Evolutionary conservation across 2,113 vertebrate species (phyloP), one percentile per base, ranked within the genome.

Genomic region (Heloderma charlesbogerti): DNA sequence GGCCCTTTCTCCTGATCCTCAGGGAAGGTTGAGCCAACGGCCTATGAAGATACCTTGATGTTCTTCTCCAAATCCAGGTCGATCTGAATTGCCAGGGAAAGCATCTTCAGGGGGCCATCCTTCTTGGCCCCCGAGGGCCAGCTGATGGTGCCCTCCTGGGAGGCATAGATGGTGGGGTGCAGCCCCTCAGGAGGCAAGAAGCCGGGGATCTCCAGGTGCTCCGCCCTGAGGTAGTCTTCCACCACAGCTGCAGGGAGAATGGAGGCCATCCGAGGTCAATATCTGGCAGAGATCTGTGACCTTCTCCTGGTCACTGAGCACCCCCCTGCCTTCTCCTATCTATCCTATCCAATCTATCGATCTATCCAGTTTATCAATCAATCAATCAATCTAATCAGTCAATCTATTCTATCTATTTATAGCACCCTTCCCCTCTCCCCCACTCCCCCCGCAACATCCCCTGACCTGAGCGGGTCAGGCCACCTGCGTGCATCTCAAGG

Each of bases 61-160:
- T 98, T 98, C 91, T 97, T 98, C 75, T 98, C 95, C 37, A 97
- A 97, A 93, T 99, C 98, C 94, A 99, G 96, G 6, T 98, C 98
- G 96, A 99, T 98, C 93, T 98, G 98, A 89, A 99, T 98, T 4
- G 98, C 98, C 0, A 98, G 97, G 2, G 98, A 98, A 90, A 99
- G 96, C 98, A 99, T 99, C 92, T 98, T 97, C 22, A 87, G 91
- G 37, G 91, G 89, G 22, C 94, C 95, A 77, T 98, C 98, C 92
- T 97, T 97, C 79, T 95, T 95, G 31, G 97, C 94, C 0, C 97
- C 96, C 43, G 92, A 25, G 3, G 95, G 93, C 89, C 88, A 94
- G 27, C 97, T 97, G 79, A 97, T 97, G 93, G 98, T 96, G 10
- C 98, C 98, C 91, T 97, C 97, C 93, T 98, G 98, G 1, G 98